Evolutionary conservation across 2,113 vertebrate genomes (phyloP), one percentile per base, ranked within the genome.

Genomic region (Nasalis larvatus): DNA sequence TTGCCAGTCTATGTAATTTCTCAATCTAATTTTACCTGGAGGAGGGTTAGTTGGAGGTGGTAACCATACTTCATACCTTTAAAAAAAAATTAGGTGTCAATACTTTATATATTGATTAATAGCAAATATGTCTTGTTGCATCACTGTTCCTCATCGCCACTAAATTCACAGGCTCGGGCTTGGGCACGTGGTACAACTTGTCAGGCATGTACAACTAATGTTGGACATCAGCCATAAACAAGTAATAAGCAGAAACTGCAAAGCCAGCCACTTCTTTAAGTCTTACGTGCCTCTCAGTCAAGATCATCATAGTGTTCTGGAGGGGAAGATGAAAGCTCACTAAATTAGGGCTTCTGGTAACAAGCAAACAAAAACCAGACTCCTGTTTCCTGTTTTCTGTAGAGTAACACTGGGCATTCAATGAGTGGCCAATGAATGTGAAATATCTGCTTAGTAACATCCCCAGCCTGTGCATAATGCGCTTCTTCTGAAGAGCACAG

Each of bases 221-320:
- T 30, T 18, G 49, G 2, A 10, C 32, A 8, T 71, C 80, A 6
- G 35, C 35, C 25, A n/a, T 23, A 37, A 49, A 42, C 10, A 71
- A 56, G 30, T 16, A 12, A 56, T 11, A 5, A 27, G 4, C 3
- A 6, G 27, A 30, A 88, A 56, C 6, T 17, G 4, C 68, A 71
- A 47, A 76, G 77, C 37, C 4, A n/a, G 60, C 27, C 25, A 1
- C 49, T 17, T 32, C 58, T 56, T n/a, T 60, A 8, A 21, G 76
- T 32, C n/a, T 0, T 13, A 0, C 0, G 42, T 45, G n/a, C 49
- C n/a, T 30, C n/a, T 25, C 16, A 4, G 40, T 58, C 14, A 21
- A 45, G 45, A 52, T 30, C n/a, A 11, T n/a, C 69, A 4, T 2
- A 6, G 40, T 17, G 56, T 32, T 47, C 56, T 18, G 4, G 25